Conservation (phyloP, 92 coral and sea anemone species). For the Galaxea fascicularis region DNA sequence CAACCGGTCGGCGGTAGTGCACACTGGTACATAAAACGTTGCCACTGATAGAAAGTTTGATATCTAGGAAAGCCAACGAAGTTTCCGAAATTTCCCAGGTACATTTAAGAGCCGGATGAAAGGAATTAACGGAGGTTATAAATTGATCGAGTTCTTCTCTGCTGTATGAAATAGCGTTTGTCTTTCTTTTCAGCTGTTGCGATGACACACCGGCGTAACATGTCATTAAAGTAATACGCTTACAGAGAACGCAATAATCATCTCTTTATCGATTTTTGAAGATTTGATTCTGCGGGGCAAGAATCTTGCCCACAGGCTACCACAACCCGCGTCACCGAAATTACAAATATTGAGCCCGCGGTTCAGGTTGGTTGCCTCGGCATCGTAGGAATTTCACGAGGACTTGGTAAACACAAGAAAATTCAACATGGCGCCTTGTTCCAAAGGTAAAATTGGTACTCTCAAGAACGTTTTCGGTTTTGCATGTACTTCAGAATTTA, state of each 20-base stretch:
- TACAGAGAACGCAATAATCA: background rate
- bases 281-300: too few species aligned
- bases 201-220: background rate
- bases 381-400: conserved; percentile 39
- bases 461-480: background rate
- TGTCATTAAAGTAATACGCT: background rate
- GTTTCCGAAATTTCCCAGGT: too few species aligned
- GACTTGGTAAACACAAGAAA: conserved; percentile 7
- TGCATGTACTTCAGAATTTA: background rate
- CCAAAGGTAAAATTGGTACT: background rate
- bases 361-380: conserved; percentile 50
- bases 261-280: background rate
- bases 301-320: background rate
- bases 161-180: too few species aligned
- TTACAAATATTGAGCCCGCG: conserved; percentile 40
- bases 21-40: too few species aligned
- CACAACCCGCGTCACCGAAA: background rate
- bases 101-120: too few species aligned
- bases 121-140: too few species aligned
- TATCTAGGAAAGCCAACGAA: too few species aligned
- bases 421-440: conserved; percentile 34
- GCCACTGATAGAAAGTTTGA: too few species aligned
- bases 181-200: background rate
- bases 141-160: too few species aligned
- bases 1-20: too few species aligned